Evolutionary conservation across 37 sponge, comb jelly and placozoan species (phyloP), one percentile per base, ranked within the genome.

Genomic region (Aphrocallistes beatrix): DNA sequence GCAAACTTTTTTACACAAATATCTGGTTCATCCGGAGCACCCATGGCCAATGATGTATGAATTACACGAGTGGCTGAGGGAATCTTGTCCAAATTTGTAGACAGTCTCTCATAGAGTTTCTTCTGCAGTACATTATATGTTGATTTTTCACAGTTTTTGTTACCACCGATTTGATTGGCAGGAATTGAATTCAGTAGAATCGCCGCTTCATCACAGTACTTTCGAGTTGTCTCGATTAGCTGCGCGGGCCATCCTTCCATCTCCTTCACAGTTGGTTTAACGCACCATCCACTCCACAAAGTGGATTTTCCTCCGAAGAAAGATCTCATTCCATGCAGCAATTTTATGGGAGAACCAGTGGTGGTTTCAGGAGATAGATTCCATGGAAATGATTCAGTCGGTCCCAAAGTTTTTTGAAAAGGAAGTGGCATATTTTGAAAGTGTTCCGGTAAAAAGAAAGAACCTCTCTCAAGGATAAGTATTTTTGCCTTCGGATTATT

Each of bases 221-320:
- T 36, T 13, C 37, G 86, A 21, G 85, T 32, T 0, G 0, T 38
- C 23, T 82, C 37, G 36, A 36, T 89, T 1, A 85, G 1, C 23
- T 40, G 60, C 19, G 1, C 69, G 17, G 89, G 89, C 89, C 89
- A 89, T 25, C 42, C 86, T 32, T 1, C 86, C 83, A 89, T 48
- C 34, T 89, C 89, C 0, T 85, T 83, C 19, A 81, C 83, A 32
- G 83, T 37, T 37, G 89, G 89, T 37, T 89, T 69, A 23, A 86
- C 86, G 38, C 83, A 82, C 89, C 89, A 89, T 1, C 51, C 89
- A 83, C 86, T 86, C 89, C 89, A 89, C 1, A 86, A 82, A 1
- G 51, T 37, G 6, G 89, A 89, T 0, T 85, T 85, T 1, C 89
- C 89, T 17, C 89, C 89, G 37, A 89, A 85, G 86, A 39, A 89